A percentile compares a stretch with the other conserved stretches of the same genome.
phyloP scores from a whole-genome alignment of 2,113 vertebrate species.

The Atractosteus spatula region DNA sequence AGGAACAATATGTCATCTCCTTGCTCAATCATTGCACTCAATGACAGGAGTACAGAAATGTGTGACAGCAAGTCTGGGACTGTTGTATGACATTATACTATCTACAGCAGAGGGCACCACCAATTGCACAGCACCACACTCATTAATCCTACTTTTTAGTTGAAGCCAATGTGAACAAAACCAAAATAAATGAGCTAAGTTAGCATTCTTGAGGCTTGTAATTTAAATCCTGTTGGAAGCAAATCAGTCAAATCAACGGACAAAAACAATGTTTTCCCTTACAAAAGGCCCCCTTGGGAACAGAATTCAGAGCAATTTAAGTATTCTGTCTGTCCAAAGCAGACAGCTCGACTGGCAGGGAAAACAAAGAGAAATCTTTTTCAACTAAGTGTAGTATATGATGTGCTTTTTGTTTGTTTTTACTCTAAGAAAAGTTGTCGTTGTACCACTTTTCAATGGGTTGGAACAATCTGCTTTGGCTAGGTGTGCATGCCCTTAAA shows the following conservation, averaged over 20 bases:
- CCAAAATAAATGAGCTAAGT: not conserved
- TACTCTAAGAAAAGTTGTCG: too few relatives aligned
- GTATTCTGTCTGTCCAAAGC: not conserved
- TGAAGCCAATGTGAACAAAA: not conserved
- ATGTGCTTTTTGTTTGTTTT: too few relatives aligned
- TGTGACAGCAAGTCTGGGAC: too few relatives aligned
- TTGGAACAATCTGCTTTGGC: too few relatives aligned
- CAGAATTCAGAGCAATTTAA: not conserved
- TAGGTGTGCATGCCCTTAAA: too few relatives aligned
- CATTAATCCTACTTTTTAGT: not conserved
- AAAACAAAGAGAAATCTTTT: not conserved
- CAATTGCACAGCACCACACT: too few relatives aligned
- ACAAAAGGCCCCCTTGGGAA: not conserved
- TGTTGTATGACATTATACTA: too few relatives aligned
- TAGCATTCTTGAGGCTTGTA: slow-evolving; percentile 5
- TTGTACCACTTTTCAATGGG: too few relatives aligned
- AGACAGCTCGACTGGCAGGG: not conserved
- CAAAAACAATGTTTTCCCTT: not conserved
- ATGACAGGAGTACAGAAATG: too few relatives aligned
- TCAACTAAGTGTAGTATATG: not conserved
- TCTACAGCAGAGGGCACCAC: too few relatives aligned
- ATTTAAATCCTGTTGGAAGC: slow-evolving; percentile 1
- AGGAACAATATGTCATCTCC: too few relatives aligned
- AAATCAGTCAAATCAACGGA: not conserved
- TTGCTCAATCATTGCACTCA: too few relatives aligned